A percentile compares a stretch with the other conserved stretches of the same genome.
phyloP scores from a whole-genome alignment of 2,797 vertebrate genomes.

The Nannoperca australis region DNA sequence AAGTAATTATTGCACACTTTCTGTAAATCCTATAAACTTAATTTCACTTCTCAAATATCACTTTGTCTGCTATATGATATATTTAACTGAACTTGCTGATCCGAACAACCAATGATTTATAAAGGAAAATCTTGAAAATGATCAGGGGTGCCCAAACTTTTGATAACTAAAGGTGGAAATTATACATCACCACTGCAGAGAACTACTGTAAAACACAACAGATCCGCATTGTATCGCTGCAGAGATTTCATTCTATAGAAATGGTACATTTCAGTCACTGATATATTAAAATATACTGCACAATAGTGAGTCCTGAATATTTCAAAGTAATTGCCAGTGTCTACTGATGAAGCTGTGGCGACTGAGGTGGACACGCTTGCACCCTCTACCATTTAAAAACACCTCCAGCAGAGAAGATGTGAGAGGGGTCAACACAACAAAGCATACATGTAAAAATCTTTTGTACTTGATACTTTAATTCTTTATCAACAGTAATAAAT shows the following conservation, averaged over 20 bases:
- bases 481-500: not conserved
- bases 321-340: not conserved
- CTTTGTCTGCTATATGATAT: too few relatives aligned
- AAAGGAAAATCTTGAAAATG: too few relatives aligned
- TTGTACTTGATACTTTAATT: slow-evolving; percentile 5
- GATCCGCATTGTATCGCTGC: too few relatives aligned
- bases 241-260: not conserved
- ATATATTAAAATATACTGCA: not conserved
- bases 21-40: too few relatives aligned
- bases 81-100: too few relatives aligned
- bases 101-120: too few relatives aligned
- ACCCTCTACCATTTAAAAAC: not conserved
- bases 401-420: not conserved
- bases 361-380: not conserved
- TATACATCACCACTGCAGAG: not conserved
- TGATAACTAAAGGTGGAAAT: not conserved
- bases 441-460: not conserved
- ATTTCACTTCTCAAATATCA: too few relatives aligned
- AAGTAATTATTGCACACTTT: too few relatives aligned
- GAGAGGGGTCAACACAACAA: too few relatives aligned
- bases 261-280: not conserved
- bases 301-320: not conserved
- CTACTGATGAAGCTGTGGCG: not conserved
- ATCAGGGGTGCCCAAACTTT: too few relatives aligned
- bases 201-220: not conserved